phyloP scores from a whole-genome alignment of 2,888 invertebrate genomes.

The Hydroisotoma schaefferi region DNA sequence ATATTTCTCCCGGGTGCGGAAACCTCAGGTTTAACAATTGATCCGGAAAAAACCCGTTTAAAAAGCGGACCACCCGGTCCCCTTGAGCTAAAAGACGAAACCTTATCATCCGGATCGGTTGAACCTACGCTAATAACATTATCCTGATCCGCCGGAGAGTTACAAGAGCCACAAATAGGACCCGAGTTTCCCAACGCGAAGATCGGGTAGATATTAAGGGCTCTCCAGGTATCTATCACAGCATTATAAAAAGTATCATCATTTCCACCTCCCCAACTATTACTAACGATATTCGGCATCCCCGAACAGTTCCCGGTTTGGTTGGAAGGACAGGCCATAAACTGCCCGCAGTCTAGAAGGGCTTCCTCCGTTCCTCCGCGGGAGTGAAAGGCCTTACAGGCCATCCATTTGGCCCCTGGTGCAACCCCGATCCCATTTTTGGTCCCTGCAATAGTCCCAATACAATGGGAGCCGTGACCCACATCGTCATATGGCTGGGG shows the following conservation, averaged over 20 bases:
- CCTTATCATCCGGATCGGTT: not conserved
- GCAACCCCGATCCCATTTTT: slow-evolving; percentile 6
- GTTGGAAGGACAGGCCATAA: not conserved
- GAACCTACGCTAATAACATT: slow-evolving; percentile 3
- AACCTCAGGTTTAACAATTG: not conserved
- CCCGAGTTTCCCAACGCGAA: slow-evolving; percentile 13
- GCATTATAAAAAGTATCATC: slow-evolving; percentile 3
- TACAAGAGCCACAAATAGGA: not conserved
- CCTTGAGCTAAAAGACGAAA: not conserved
- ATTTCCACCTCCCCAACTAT: slow-evolving; percentile 9
- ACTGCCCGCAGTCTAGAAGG: not conserved
- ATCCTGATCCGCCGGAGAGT: slow-evolving; percentile 3
- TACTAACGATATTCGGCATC: not conserved
- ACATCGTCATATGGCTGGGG: slow-evolving; percentile 1
- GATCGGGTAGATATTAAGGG: not conserved
- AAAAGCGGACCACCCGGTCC: not conserved
- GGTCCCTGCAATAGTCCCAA: not conserved
- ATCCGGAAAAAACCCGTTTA: not conserved
- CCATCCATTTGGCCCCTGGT: not conserved
- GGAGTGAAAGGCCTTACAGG: not conserved
- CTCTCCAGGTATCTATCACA: not conserved
- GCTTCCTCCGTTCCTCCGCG: slow-evolving; percentile 1
- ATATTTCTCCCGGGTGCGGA: not conserved
- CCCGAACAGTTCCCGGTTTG: not conserved
- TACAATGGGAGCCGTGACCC: slow-evolving; percentile 2